phyloP scores from a whole-genome alignment of 23 tunicate genomes.

The Phallusia fumigata region DNA sequence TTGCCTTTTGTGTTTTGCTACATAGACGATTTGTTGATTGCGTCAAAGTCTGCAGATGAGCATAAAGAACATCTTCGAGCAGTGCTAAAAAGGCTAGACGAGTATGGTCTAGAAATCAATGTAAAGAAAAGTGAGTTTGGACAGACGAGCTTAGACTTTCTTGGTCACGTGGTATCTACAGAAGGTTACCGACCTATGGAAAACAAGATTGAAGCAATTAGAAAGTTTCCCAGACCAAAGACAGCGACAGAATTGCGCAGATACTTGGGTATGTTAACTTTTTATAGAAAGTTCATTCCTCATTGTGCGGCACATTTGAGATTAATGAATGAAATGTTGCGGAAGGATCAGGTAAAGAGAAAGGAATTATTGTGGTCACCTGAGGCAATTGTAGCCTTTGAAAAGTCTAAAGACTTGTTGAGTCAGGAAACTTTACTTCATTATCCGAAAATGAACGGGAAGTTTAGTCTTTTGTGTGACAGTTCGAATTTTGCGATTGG shows the following conservation, averaged over 20 bases:
- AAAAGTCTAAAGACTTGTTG: neutral
- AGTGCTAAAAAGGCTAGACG: neutral
- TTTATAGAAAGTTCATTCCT: slow-evolving; percentile 11
- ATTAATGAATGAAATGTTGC: neutral
- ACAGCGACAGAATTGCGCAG: slow-evolving; percentile 1
- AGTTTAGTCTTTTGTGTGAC: neutral
- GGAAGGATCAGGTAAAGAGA: neutral
- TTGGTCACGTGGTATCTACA: neutral
- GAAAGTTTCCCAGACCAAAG: neutral
- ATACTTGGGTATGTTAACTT: neutral
- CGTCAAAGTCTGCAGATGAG: neutral
- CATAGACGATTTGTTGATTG: neutral
- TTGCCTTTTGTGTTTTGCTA: neutral
- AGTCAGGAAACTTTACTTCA: neutral
- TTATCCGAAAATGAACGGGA: neutral
- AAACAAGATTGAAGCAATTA: neutral
- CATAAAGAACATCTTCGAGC: neutral
- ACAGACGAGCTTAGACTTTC: neutral
- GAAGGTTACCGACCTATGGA: neutral
- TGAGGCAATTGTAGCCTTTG: neutral
- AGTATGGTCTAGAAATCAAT: neutral
- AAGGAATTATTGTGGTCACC: neutral
- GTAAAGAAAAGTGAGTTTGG: neutral
- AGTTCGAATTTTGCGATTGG: neutral
- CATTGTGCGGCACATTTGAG: neutral